Base-by-base conservation (phyloP, 2,888 invertebrate genomes). In the Galerucella calmariensis region DNA sequence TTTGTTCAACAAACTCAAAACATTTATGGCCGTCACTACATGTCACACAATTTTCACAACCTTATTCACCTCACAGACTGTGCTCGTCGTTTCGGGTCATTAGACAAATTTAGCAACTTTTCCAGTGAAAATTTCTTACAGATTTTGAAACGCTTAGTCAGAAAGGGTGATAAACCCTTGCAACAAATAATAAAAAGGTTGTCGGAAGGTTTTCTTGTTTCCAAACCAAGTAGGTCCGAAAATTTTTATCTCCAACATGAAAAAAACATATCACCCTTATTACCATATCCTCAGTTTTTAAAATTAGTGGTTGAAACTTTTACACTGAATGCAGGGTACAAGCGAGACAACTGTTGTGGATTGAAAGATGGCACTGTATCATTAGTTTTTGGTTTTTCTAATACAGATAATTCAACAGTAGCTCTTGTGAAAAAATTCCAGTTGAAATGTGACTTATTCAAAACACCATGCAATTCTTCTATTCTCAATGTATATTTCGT, bases 81-180 rank as follows among this genome's bases (percentile, higher is more conserved):
- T 68, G 68, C 68, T 68, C 68, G 68, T 68, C 69, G 48, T 44
- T 69, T 69, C 61, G 61, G 69, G 48, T 35, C 61, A 69, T 48
- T 44, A 58, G 68, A 69, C 59, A 59, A 69, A 59, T 59, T 69
- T 8, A 69, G 69, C 61, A 69, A 69, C 59, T 69, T 69, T 61
- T 61, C 69, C 11, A 69, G 46, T 69, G 61, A 61, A 3, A 14
- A 20, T 69, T 59, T 61, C 46, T 69, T 69, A 61, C 68, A 69
- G 16, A 69, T 69, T 61, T 20, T 61, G 5, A 69, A 69, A 69
- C 27, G 27, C 2, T 27, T 27, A 27, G 27, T 27, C 27, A 27
- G 27, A 27, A 27, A 27, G 2, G 27, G 27, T 27, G 27, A 27
- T 27, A 27, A 27, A 27, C 27, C 27, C 27, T 27, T 27, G 27